A percentile compares a stretch with the other conserved stretches of the same genome.
phyloP scores from a whole-genome alignment of 2,888 invertebrate genomes.

The Pharmacophagus antenor region DNA sequence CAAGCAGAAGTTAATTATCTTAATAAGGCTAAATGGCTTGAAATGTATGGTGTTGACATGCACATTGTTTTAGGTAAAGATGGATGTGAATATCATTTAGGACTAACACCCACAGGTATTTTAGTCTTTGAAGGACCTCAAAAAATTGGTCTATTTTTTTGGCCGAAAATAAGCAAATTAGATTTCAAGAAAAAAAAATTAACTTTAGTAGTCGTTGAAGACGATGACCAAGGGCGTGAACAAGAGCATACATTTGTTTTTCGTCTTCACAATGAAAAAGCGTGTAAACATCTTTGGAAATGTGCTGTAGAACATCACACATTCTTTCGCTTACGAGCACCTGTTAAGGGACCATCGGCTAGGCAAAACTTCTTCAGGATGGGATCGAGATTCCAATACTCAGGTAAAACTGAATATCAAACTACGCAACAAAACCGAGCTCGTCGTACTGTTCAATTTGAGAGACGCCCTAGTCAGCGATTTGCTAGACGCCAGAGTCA shows the following conservation, averaged over 20 bases:
- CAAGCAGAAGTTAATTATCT: constrained; percentile 97
- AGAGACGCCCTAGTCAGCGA: constrained; percentile 97
- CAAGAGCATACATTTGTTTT: constrained; percentile 99
- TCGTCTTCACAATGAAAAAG: constrained; percentile 96
- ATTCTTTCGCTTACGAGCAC: constrained; percentile 96
- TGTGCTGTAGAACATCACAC: constrained; percentile 99
- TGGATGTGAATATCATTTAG: constrained; percentile 96
- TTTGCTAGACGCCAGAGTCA: constrained; percentile 96
- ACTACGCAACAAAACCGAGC: constrained; percentile 95
- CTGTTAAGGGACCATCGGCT: constrained; percentile 92
- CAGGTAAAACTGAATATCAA: constrained; percentile 98
- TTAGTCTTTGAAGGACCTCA: constrained; percentile 97
- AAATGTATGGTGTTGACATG: constrained; percentile 99
- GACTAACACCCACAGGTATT: constrained; percentile 98
- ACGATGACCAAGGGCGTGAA: constrained; percentile 97
- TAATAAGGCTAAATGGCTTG: constrained; percentile 98
- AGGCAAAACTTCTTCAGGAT: constrained; percentile 98
- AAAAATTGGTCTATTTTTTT: constrained; percentile 99
- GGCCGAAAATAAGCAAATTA: constrained; percentile 98
- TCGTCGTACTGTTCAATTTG: constrained; percentile 96
- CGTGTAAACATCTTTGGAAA: constrained; percentile 99
- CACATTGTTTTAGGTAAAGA: constrained; percentile 98
- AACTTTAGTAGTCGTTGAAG: constrained; percentile 98
- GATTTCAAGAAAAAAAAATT: constrained; percentile 99
- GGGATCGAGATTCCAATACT: constrained; percentile 97